A percentile compares a stretch with the other conserved stretches of the same genome.
These are phyloP conservation scores for Apeltes quadracus DNA, from an alignment of 2,113 vertebrate genomes.

Conservation along the genomic window DNA sequence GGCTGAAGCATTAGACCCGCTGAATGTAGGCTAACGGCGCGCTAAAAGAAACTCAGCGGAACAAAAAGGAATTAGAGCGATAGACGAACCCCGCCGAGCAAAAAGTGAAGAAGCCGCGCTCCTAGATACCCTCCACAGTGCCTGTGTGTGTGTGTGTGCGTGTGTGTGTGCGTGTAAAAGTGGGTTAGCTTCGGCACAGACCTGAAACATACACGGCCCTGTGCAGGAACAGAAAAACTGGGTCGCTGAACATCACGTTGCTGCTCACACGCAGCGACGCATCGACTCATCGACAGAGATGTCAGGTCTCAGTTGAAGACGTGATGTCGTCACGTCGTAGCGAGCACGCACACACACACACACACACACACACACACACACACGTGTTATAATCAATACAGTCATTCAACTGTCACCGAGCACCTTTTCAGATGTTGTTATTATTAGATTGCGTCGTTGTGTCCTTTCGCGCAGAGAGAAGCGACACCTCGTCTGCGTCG, in stretches of 20 bases:
- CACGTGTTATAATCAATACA: background rate
- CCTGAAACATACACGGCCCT: slow-evolving; percentile 2
- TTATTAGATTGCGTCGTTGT: background rate
- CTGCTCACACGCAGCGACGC: background rate
- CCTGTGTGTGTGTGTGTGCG: background rate
- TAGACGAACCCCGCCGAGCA: slow-evolving; percentile 33
- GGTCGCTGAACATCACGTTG: background rate
- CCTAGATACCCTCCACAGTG: background rate
- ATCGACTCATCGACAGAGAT: too few relatives aligned
- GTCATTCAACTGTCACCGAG: background rate
- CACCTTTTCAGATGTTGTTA: background rate
- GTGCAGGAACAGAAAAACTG: background rate
- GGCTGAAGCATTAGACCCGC: slow-evolving; percentile 44
- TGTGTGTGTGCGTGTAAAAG: background rate
- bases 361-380: too few relatives aligned
- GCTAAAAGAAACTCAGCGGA: slow-evolving; percentile 45
- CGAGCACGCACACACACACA: too few relatives aligned
- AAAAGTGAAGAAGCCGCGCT: background rate
- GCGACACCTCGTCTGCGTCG: background rate
- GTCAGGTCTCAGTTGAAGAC: background rate
- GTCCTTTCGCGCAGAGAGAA: background rate
- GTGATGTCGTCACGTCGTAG: too few relatives aligned
- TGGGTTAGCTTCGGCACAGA: slow-evolving; percentile 1
- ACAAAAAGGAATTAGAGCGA: slow-evolving; percentile 51
- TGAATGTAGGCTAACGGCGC: slow-evolving; percentile 50